Percentiles rank a stretch among this genome's conserved stretches.
These are phyloP conservation scores for Apomyelois bistriatella DNA, from an alignment of 2,888 invertebrate species.

Conservation along the genomic window DNA sequence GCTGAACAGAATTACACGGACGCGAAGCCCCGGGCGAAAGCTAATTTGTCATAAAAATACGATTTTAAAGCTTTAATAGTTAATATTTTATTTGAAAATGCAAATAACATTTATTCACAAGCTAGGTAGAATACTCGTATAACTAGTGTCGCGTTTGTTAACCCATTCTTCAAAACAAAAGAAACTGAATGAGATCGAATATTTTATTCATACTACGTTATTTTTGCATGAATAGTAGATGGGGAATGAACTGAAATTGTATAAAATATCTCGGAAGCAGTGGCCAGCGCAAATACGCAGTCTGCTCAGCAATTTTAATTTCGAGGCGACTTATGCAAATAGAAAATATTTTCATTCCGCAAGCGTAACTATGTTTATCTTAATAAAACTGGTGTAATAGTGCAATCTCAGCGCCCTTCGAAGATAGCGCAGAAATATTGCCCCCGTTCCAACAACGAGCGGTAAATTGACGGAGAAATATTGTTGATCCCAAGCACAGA, in stretches of 20 bases:
- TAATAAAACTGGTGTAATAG: constrained; percentile 50
- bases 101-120: too few relatives aligned
- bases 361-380: constrained; percentile 30
- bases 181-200: constrained; percentile 23
- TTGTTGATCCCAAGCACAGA: constrained; percentile 50
- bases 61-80: too few relatives aligned
- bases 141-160: neutral
- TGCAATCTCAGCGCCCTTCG: constrained; percentile 58
- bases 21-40: too few relatives aligned
- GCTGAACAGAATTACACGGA: too few relatives aligned
- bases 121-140: too few relatives aligned
- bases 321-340: constrained; percentile 32
- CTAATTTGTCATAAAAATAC: too few relatives aligned
- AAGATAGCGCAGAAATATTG: constrained; percentile 61
- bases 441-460: constrained; percentile 53
- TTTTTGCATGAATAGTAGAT: constrained; percentile 23
- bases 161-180: constrained; percentile 1
- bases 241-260: constrained; percentile 25
- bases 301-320: constrained; percentile 31
- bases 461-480: constrained; percentile 59
- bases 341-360: constrained; percentile 24
- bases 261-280: constrained; percentile 21
- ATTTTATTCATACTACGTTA: constrained; percentile 35
- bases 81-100: too few relatives aligned
- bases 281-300: constrained; percentile 23